A percentile compares a stretch with the other conserved stretches of the same genome.
phyloP scores from a whole-genome alignment of 2,113 vertebrate species.

The Elephas maximus region DNA sequence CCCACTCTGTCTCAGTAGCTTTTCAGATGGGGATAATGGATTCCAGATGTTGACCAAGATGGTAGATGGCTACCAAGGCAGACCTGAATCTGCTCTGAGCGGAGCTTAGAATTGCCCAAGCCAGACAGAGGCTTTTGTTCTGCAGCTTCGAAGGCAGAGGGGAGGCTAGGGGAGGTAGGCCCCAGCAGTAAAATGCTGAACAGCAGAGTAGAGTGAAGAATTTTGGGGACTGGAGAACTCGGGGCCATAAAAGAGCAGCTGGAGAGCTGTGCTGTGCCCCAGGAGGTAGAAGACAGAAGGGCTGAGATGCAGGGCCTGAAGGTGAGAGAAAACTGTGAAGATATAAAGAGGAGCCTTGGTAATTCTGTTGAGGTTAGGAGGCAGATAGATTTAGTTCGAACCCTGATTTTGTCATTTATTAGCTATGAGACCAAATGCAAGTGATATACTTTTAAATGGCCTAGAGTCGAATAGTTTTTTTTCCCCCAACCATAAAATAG shows the following conservation, averaged over 20 bases:
- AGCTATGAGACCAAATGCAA: not conserved
- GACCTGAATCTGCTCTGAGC: not conserved
- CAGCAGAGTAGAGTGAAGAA: not conserved
- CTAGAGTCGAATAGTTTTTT: not conserved
- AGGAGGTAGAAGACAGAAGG: not conserved
- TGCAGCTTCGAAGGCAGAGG: not conserved
- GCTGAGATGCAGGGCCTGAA: fast-evolving
- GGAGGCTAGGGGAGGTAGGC: not conserved
- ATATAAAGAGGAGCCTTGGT: not conserved
- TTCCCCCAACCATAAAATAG: not conserved
- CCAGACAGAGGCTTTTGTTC: not conserved
- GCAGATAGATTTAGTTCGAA: not conserved
- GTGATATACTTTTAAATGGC: not conserved
- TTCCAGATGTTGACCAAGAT: not conserved
- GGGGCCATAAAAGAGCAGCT: not conserved
- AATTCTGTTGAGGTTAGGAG: not conserved
- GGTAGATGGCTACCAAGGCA: not conserved
- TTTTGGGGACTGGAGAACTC: not conserved
- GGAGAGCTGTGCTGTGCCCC: not conserved
- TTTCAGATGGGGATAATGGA: not conserved
- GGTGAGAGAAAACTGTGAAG: not conserved
- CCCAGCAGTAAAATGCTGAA: not conserved
- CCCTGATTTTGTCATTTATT: not conserved
- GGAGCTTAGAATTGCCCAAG: not conserved
- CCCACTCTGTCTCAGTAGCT: not conserved